A percentile compares a stretch with the other conserved stretches of the same genome.
phyloP scores from a whole-genome alignment of 2,797 vertebrate species.

The Sebastes goodei region DNA sequence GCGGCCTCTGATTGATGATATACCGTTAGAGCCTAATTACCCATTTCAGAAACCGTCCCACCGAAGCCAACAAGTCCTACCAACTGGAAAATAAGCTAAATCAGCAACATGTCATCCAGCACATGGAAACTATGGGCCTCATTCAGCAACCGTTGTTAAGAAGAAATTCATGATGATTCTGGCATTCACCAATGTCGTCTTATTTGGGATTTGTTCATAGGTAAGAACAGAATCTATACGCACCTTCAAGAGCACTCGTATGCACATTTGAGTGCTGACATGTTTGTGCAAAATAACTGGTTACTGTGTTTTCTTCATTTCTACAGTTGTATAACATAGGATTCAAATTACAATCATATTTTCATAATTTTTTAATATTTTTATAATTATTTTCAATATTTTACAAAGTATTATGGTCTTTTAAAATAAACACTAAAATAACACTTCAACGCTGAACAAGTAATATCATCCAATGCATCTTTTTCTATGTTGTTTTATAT shows the following conservation, averaged over 20 bases:
- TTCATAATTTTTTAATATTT: not conserved
- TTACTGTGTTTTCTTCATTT: not conserved
- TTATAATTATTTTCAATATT: not conserved
- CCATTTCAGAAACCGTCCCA: not conserved
- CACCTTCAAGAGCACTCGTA: not conserved
- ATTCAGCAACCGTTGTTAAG: not conserved
- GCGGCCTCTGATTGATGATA: conserved; percentile 9
- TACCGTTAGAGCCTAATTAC: not conserved
- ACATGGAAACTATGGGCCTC: not conserved
- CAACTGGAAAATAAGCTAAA: not conserved
- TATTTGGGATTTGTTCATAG: not conserved
- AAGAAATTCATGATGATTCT: not conserved
- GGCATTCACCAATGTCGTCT: not conserved
- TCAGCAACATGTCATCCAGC: not conserved
- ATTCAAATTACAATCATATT: not conserved
- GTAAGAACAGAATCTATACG: not conserved
- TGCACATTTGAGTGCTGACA: not conserved
- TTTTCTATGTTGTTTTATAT: not conserved
- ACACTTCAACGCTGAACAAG: not conserved
- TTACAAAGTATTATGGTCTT: not conserved
- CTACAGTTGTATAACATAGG: not conserved
- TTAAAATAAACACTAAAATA: not conserved
- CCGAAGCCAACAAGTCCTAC: not conserved
- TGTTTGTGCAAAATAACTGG: not conserved
- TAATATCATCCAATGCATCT: not conserved